These are phyloP conservation scores for Latheticus oryzae DNA, from an alignment of 2,888 invertebrate species.

Conservation along the genomic window DNA sequence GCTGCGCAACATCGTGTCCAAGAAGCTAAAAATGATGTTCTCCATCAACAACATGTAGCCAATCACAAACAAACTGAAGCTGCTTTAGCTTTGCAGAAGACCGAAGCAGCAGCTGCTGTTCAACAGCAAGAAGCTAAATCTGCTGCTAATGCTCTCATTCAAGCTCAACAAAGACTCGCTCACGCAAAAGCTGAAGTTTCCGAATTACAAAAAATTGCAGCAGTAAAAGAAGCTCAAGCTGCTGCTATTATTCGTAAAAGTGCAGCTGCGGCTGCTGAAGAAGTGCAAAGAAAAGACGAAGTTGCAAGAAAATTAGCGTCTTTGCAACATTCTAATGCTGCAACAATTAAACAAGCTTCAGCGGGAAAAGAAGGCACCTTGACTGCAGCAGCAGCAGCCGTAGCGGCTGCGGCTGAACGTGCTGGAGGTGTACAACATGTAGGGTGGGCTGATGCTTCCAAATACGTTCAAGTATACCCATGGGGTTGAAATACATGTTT, in stretches of 20 bases:
- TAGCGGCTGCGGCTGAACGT: conserved; percentile 46
- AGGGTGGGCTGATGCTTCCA: conserved; percentile 23
- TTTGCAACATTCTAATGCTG: conserved; percentile 48
- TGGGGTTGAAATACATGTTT: too few relatives aligned
- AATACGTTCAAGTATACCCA: conserved; percentile 24
- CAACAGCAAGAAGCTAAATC: conserved; percentile 76
- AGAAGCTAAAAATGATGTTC: conserved; percentile 77
- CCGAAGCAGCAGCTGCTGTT: conserved; percentile 76
- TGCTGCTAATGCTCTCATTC: conserved; percentile 74
- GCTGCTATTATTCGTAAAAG: conserved; percentile 78
- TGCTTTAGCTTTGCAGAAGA: conserved; percentile 65
- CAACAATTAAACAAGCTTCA: conserved; percentile 49
- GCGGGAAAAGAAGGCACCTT: conserved; percentile 52
- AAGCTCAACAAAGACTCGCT: conserved; percentile 77
- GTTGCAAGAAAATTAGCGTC: conserved; percentile 51
- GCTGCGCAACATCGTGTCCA: conserved; percentile 80
- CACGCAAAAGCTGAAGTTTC: conserved; percentile 78
- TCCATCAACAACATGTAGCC: conserved; percentile 79
- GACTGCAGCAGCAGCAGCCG: conserved; percentile 53
- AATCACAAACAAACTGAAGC: conserved; percentile 81
- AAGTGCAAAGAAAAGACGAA: conserved; percentile 72
- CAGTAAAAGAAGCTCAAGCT: conserved; percentile 78
- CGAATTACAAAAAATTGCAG: conserved; percentile 78
- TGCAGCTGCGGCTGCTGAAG: conserved; percentile 77
- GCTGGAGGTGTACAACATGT: conserved; percentile 9